These are phyloP conservation scores for Bos javanicus DNA, from an alignment of 2,113 vertebrate species.

Conservation along the genomic window DNA sequence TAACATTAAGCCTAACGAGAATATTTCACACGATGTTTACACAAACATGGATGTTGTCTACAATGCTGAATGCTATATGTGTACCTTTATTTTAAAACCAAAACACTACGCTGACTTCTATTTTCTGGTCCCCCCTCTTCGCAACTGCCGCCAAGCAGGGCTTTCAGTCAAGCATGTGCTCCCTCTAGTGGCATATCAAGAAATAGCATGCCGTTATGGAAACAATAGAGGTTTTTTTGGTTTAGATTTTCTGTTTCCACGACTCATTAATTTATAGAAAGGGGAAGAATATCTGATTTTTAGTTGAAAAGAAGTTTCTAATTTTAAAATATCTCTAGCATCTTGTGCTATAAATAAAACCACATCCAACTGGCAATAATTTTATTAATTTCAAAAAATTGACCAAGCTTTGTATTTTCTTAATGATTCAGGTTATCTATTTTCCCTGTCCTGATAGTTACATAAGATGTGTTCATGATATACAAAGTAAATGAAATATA, in stretches of 20 bases:
- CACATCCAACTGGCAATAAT: not conserved
- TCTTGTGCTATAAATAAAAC: not conserved
- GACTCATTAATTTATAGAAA: not conserved
- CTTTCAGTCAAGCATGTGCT: not conserved
- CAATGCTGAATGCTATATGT: not conserved
- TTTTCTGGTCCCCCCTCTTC: not conserved
- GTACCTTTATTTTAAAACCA: not conserved
- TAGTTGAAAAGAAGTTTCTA: not conserved
- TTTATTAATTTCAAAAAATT: slow-evolving; percentile 3
- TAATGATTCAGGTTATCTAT: not conserved
- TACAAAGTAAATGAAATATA: not conserved
- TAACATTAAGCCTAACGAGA: not conserved
- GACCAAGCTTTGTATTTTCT: slow-evolving; percentile 28
- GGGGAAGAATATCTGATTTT: not conserved
- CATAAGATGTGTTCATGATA: not conserved
- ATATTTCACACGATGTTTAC: not conserved
- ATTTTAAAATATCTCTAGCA: not conserved
- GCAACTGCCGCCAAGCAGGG: not conserved
- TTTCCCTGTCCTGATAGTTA: not conserved
- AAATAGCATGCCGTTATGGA: not conserved
- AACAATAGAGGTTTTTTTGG: not conserved
- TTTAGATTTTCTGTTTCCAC: slow-evolving; percentile 6
- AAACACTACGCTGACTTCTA: not conserved
- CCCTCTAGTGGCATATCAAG: slow-evolving; percentile 55
- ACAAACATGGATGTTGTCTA: not conserved